Conservation (phyloP, 2,888 invertebrate species). For the Nebria brevicollis region DNA sequence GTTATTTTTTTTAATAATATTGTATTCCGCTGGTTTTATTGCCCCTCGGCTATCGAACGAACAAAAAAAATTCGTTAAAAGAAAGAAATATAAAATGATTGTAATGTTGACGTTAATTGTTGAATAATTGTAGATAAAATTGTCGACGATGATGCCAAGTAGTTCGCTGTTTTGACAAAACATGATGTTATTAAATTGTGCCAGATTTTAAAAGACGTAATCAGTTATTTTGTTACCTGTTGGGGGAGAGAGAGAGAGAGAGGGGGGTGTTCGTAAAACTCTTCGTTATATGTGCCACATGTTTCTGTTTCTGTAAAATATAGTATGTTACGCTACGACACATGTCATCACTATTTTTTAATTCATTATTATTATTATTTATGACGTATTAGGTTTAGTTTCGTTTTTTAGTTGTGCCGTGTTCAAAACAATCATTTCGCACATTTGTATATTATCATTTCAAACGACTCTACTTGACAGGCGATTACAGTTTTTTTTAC, state of each 20-base stretch:
- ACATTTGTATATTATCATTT: not conserved
- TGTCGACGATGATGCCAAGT: slow-evolving; percentile 9
- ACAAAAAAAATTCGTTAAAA: not conserved
- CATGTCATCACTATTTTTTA: slow-evolving; percentile 49
- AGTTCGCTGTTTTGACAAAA: slow-evolving; percentile 30
- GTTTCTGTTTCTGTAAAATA: slow-evolving; percentile 51
- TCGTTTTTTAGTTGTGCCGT: slow-evolving; percentile 52
- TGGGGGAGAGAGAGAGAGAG: slow-evolving; percentile 44
- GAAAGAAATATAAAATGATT: not conserved
- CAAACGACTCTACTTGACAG: not conserved
- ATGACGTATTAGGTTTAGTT: slow-evolving; percentile 51
- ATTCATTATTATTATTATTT: slow-evolving; percentile 51
- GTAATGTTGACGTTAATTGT: not conserved
- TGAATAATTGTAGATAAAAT: not conserved
- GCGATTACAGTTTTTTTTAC: too few species aligned
- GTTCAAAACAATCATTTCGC: slow-evolving; percentile 34
- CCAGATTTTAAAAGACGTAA: slow-evolving; percentile 44
- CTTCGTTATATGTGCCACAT: slow-evolving; percentile 50
- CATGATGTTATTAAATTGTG: slow-evolving; percentile 41
- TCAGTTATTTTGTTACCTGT: slow-evolving; percentile 53
- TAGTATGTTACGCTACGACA: slow-evolving; percentile 51
- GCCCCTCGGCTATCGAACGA: not conserved
- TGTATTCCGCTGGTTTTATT: slow-evolving; percentile 3
- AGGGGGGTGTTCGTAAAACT: not conserved
- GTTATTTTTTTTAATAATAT: slow-evolving; percentile 29